Evolutionary conservation across 1,140 invertebrate species (phyloP).

Genomic region (Calephelis nemesis): DNA sequence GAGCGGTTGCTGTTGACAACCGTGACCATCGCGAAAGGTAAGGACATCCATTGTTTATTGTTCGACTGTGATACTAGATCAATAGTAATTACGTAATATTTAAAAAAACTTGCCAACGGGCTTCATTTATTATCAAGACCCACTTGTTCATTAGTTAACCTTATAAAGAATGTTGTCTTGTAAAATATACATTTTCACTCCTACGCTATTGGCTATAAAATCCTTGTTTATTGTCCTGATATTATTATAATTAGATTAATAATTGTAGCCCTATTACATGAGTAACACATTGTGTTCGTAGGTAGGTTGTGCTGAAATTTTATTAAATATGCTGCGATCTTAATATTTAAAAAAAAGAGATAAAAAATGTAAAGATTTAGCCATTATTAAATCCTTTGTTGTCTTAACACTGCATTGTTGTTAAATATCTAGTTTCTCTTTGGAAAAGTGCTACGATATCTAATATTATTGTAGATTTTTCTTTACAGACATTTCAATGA

Average conservation of each 20-base stretch:
- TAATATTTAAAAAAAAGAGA: too few relatives aligned
- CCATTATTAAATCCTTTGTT: too few relatives aligned
- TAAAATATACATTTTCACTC: slow-evolving; percentile 38
- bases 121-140: slow-evolving; percentile 35
- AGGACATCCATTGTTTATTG: slow-evolving; percentile 28
- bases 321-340: too few relatives aligned
- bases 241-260: neutral
- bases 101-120: slow-evolving; percentile 22
- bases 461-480: too few relatives aligned
- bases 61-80: neutral
- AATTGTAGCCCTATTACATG: neutral
- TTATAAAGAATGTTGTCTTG: slow-evolving; percentile 66
- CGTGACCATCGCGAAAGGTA: slow-evolving; percentile 68
- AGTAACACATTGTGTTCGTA: neutral
- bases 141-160: slow-evolving; percentile 44
- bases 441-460: too few relatives aligned
- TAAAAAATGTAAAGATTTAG: too few relatives aligned
- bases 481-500: too few relatives aligned
- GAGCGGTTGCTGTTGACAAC: slow-evolving; percentile 54
- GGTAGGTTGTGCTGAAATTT: too few relatives aligned
- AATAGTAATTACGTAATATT: neutral
- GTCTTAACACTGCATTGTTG: too few relatives aligned
- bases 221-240: slow-evolving; percentile 7
- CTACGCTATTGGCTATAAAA: slow-evolving; percentile 31
- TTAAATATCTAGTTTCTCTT: too few relatives aligned